Base-by-base conservation (phyloP, 2,113 vertebrate genomes). In the Eupsittula cactorum region DNA sequence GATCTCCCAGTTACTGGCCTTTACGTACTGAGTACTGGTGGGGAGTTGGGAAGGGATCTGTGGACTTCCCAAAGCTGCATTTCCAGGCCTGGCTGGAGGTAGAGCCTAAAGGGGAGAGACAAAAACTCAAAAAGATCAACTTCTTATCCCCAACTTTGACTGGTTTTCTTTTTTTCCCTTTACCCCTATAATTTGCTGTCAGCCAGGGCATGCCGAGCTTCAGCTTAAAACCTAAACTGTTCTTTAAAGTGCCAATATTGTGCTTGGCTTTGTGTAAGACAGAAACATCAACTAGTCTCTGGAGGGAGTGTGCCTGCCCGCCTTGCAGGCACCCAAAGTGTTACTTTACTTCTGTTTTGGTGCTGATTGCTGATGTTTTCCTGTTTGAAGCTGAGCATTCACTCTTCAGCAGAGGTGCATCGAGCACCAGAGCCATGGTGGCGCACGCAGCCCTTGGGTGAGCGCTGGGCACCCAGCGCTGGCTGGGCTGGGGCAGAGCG, bases 171-270 rank as follows among this genome's bases (percentile, higher is more conserved):
- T 27, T 11, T 41, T 13, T 11, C 13, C 39, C 39, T 31, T 57
- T 29, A 23, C 37, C 64, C 18, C 49, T 17, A 11, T 53, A 62
- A 41, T 84, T 68, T 88, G 62, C 41, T 84, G n/a, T 93, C 69
- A 85, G 49, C 33, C 3, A 1, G 29, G 52, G n/a, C 86, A 62
- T 53, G 57, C n/a, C 6, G 47, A 79, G 57, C 80, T 94, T 87
- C 74, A 70, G 47, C 67, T 79, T 79, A 57, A 96, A 94, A 97
- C 71, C 86, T 59, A 95, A 94, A 82, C 59, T 79, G 5, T 90
- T 94, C 83, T 94, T 92, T 93, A 57, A 95, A 94, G 62, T 89
- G 62, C 90, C 88, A 87, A 62, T 96, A 78, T 89, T 96, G 88
- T 96, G 47, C 83, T 97, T 96, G 93, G 93, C 96, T 93, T 76